Evolutionary conservation across 2,797 vertebrate genomes (phyloP).

Genomic region (Pseudochaenichthys georgianus): DNA sequence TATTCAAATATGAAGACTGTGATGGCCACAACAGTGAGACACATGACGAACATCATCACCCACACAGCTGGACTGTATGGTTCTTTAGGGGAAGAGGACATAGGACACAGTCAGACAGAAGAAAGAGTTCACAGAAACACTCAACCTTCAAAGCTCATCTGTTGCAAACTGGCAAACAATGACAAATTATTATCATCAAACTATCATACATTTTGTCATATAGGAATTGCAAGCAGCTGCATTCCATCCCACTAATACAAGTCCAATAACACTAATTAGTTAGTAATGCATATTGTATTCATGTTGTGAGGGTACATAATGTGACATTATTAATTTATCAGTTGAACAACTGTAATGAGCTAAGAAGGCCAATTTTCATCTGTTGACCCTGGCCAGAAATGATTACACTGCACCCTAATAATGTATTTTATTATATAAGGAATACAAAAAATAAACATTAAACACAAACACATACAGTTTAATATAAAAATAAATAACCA

Average conservation of each 20-base stretch:
- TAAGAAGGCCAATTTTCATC: not conserved
- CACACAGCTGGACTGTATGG: conserved; percentile 97
- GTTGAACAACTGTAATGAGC: not conserved
- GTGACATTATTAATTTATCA: not conserved
- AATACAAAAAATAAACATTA: too few species aligned
- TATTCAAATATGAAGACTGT: conserved; percentile 98
- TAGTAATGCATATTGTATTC: not conserved
- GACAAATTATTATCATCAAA: not conserved
- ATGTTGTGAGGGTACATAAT: not conserved
- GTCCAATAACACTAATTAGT: not conserved
- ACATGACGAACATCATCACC: conserved; percentile 99
- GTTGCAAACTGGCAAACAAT: not conserved
- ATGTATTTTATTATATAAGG: too few species aligned
- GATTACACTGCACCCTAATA: too few species aligned
- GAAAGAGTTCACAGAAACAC: not conserved
- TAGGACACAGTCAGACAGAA: not conserved
- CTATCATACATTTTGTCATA: not conserved
- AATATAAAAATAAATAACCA: too few species aligned
- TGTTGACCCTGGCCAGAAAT: too few species aligned
- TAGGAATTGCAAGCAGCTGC: not conserved
- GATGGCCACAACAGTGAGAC: conserved; percentile 95
- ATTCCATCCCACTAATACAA: not conserved
- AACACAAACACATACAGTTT: too few species aligned
- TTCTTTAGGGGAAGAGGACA: conserved; percentile 71
- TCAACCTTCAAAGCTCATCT: not conserved